Evolutionary conservation across 2,797 vertebrate genomes (phyloP).

Genomic region (Alectoris magna): DNA sequence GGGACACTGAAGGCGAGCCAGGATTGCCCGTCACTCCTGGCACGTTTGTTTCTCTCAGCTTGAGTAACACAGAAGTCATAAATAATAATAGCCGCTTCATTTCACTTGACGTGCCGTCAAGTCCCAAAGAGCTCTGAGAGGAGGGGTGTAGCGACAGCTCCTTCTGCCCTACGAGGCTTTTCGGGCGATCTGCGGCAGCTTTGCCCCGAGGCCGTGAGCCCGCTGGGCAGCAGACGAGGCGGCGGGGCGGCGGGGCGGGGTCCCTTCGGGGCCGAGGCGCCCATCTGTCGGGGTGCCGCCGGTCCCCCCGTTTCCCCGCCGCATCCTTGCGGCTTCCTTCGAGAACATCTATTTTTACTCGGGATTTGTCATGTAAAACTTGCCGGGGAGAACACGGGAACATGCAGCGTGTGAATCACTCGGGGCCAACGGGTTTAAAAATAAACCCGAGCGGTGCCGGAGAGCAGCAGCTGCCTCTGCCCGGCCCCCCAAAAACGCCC

Average conservation of each 20-base stretch:
- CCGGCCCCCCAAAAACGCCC: neutral
- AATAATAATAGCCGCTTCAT: neutral
- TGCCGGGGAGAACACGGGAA: slow-evolving; percentile 47
- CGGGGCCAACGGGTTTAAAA: slow-evolving; percentile 66
- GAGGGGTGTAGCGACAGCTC: neutral
- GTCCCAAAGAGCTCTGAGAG: neutral
- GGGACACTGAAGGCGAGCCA: neutral
- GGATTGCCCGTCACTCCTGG: neutral
- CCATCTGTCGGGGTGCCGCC: rapidly evolving
- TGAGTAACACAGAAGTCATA: neutral
- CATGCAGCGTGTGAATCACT: slow-evolving; percentile 63
- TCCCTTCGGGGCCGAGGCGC: neutral
- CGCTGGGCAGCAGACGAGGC: too few relatives aligned
- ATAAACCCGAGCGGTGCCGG: slow-evolving; percentile 46
- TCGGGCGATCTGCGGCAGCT: neutral
- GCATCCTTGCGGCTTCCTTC: neutral
- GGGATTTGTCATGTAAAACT: slow-evolving; percentile 24
- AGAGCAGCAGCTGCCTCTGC: slow-evolving; percentile 2
- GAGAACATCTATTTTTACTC: slow-evolving; percentile 67
- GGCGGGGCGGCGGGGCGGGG: too few relatives aligned
- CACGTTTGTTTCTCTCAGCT: neutral
- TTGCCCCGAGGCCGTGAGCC: too few relatives aligned
- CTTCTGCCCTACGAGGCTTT: neutral
- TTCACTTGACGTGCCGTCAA: too few relatives aligned
- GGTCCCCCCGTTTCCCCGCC: neutral